These are phyloP conservation scores for Anoura caudifer DNA, from an alignment of 2,113 vertebrate species.

Conservation along the genomic window DNA sequence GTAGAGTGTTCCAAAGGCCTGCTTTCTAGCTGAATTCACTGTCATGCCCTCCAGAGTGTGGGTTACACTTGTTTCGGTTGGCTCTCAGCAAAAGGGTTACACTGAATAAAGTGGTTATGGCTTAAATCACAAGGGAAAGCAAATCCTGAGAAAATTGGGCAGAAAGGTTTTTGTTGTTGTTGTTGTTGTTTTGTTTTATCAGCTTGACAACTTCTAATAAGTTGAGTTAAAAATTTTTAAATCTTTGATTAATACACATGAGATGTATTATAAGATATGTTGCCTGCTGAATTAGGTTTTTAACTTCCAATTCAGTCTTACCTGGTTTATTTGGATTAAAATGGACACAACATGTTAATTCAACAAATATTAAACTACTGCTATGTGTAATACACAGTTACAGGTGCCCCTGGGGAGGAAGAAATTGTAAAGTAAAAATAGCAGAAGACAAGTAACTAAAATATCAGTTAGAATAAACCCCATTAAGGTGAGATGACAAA, in stretches of 20 bases:
- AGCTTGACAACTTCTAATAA: neutral
- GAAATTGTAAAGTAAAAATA: neutral
- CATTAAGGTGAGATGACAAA: neutral
- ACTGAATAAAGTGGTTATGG: neutral
- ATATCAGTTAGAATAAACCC: neutral
- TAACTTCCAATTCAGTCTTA: neutral
- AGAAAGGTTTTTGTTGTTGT: neutral
- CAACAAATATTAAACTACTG: neutral
- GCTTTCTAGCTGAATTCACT: neutral
- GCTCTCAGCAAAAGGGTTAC: neutral
- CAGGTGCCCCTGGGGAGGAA: neutral
- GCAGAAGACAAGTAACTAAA: neutral
- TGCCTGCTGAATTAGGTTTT: neutral
- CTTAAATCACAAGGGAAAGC: neutral
- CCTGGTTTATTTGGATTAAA: constrained; percentile 36
- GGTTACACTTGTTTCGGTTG: neutral
- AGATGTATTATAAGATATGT: neutral
- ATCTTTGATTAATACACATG: neutral
- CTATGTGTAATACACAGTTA: neutral
- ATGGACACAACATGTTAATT: neutral
- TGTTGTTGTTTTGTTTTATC: neutral
- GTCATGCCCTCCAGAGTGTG: neutral
- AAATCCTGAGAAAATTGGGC: neutral
- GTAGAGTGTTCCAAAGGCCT: neutral
- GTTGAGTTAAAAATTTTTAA: neutral